phyloP scores from a whole-genome alignment of 2,113 vertebrate species.

The Epinephelus moara region DNA sequence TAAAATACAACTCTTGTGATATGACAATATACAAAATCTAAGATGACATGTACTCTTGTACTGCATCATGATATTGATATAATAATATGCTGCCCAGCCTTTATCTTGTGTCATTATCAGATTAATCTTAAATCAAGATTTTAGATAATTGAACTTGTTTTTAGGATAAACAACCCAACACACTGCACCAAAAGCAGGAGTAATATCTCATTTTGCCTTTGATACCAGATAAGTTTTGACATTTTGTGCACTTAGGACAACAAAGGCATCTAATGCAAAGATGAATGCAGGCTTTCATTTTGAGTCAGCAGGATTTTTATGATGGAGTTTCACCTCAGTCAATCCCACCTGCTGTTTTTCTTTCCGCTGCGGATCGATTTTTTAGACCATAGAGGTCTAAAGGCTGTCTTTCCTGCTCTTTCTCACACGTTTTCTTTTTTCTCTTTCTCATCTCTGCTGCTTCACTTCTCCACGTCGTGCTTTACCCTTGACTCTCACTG shows the following conservation, averaged over 20 bases:
- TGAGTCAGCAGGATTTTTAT: slow-evolving; percentile 35
- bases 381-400: slow-evolving; percentile 17
- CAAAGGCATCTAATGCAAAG: slow-evolving; percentile 37
- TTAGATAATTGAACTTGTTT: slow-evolving; percentile 5
- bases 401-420: slow-evolving; percentile 3
- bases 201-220: slow-evolving; percentile 2
- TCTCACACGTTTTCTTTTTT: slow-evolving; percentile 42
- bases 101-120: no score
- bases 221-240: slow-evolving; percentile 10
- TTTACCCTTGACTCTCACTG: slow-evolving; percentile 47
- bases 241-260: slow-evolving; percentile 25
- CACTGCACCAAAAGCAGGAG: neutral
- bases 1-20: no score
- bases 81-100: no score
- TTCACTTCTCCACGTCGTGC: slow-evolving; percentile 7
- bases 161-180: slow-evolving; percentile 12
- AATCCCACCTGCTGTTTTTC: slow-evolving; percentile 36
- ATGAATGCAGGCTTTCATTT: slow-evolving; percentile 46
- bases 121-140: neutral
- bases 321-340: slow-evolving; percentile 38
- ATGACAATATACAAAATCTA: no score
- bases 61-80: no score
- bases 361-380: slow-evolving; percentile 43
- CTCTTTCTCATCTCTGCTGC: slow-evolving; percentile 30
- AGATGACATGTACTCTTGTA: no score